A percentile compares a stretch with the other conserved stretches of the same genome.
Conservation (phyloP, 2,113 vertebrate species). For the Strix aluco region DNA sequence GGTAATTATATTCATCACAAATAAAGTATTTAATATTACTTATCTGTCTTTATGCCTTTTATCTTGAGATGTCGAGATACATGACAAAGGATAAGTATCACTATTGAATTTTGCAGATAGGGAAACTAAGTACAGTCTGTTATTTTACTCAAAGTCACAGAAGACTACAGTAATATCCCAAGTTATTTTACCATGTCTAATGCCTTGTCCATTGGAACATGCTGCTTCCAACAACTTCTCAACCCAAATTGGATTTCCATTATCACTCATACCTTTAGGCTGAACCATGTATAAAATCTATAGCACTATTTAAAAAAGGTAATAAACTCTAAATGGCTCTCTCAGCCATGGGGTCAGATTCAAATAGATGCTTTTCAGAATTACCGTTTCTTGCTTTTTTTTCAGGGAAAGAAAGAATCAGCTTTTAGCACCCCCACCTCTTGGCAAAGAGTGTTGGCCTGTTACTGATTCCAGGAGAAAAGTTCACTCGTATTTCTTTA, state of each 20-base stretch:
- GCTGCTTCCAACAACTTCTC: background rate
- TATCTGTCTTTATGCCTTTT: constrained; percentile 23
- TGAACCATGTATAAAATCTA: background rate
- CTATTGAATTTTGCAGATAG: background rate
- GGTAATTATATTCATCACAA: constrained; percentile 16
- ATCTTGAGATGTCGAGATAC: constrained; percentile 43
- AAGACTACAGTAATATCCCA: background rate
- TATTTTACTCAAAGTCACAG: constrained; percentile 1
- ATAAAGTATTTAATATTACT: constrained; percentile 32
- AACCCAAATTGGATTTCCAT: background rate
- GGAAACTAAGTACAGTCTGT: background rate
- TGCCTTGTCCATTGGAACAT: background rate
- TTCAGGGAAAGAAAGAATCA: background rate
- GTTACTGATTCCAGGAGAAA: background rate
- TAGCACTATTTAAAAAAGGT: background rate
- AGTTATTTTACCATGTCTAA: background rate
- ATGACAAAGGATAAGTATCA: background rate
- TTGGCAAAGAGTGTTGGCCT: background rate
- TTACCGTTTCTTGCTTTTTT: background rate
- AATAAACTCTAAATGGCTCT: background rate
- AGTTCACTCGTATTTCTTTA: background rate
- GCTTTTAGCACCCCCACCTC: background rate
- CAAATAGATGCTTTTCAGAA: background rate
- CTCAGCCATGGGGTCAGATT: background rate
- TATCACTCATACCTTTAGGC: background rate